phyloP scores from a whole-genome alignment of 2,888 invertebrate genomes.

The Andricus curvator region DNA sequence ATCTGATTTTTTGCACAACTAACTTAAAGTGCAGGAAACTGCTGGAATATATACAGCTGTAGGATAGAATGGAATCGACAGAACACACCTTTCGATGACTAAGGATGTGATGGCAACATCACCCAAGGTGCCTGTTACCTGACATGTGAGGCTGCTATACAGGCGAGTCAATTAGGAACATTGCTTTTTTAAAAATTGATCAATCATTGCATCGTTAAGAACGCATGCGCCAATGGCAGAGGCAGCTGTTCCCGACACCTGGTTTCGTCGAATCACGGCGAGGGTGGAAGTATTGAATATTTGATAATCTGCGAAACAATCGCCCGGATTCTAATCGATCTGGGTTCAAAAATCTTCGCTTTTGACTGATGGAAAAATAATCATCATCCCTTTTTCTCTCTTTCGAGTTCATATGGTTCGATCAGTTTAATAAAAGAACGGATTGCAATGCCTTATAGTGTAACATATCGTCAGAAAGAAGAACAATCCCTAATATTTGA shows the following conservation, averaged over 20 bases:
- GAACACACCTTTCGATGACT: conserved; percentile 75
- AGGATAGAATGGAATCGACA: neutral
- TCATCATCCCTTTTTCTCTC: neutral
- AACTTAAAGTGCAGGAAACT: neutral
- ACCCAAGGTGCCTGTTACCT: conserved; percentile 49
- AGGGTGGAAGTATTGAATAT: conserved; percentile 42
- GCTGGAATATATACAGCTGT: neutral
- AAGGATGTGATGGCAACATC: conserved; percentile 60
- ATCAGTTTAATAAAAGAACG: too few relatives aligned
- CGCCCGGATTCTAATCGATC: neutral
- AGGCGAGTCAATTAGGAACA: conserved; percentile 72
- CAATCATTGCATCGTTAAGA: conserved; percentile 66
- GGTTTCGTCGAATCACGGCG: conserved; percentile 62
- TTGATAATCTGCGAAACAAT: conserved; percentile 28
- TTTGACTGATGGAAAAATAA: neutral
- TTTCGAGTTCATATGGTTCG: neutral
- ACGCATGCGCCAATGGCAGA: conserved; percentile 62
- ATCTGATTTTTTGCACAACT: too few relatives aligned
- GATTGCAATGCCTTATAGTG: too few relatives aligned
- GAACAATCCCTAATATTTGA: too few relatives aligned
- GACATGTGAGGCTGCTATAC: conserved; percentile 53
- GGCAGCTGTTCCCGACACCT: conserved; percentile 71
- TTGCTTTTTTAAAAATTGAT: conserved; percentile 75
- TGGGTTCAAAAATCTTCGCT: neutral
- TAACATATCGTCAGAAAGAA: too few relatives aligned